Evolutionary conservation across 2,113 vertebrate species (phyloP), one percentile per base, ranked within the genome.

Genomic region (Perccottus glenii): DNA sequence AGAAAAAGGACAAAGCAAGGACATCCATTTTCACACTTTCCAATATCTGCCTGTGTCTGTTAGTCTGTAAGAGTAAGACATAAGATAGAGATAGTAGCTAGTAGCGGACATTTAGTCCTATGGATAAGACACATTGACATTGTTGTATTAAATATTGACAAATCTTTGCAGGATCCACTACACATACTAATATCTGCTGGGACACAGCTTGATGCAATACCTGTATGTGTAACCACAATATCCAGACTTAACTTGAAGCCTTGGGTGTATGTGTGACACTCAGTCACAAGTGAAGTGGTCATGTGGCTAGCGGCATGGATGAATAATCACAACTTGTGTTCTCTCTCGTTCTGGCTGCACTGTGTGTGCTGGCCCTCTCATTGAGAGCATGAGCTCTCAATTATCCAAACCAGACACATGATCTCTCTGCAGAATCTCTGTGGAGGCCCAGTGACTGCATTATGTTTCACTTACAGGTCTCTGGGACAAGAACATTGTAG

Each of bases 271-370:
- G 3, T 63, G 57, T 56, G 67, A 65, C 65, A 73, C 35, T 57
- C 9, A 68, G 75, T 84, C 85, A 87, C 73, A 52, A 73, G 84
- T 50, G 60, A 52, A 48, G n/a, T 6, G 42, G 80, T 90, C 89
- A 90, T 83, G 82, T 9, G 89, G 53, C 35, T 47, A 42, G 55
- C 70, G 46, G 15, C 43, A 19, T 58, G 73, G 49, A 57, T n/a
- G 59, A 53, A 70, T 73, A 78, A 63, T 69, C 58, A 36, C 73
- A 60, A 60, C 57, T 50, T 63, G 53, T 83, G 79, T 75, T 74
- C 58, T 60, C 55, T 32, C 9, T 52, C 36, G 44, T 32, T 42
- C 5, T 35, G 19, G 32, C 62, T 14, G 3, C 47, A 0, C 58
- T 35, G 33, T 56, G 19, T 77, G 19, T 53, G 43, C 55, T 56